Base-by-base conservation (phyloP, 2,888 invertebrate species). In the Acronicta psi region DNA sequence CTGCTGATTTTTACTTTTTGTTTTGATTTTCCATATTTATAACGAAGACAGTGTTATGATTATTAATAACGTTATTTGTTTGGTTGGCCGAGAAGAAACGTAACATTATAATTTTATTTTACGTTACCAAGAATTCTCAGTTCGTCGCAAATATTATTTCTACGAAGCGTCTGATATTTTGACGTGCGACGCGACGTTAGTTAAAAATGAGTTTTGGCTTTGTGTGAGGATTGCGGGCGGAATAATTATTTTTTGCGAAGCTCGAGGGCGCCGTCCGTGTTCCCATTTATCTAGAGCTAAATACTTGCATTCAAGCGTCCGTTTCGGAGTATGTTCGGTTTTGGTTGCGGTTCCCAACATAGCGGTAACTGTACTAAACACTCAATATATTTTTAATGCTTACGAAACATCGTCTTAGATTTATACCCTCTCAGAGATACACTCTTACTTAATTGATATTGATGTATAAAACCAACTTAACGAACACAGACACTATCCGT, bases 181-280 rank as follows among this genome's bases (percentile, higher is more conserved):
- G 81, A 77, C 75, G 71, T 69, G 74, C 72, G 75, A 81, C 79
- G 74, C 72, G 75, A 81, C 79, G 78, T 81, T 80, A 77, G 80
- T 80, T 81, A 80, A 85, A 85, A 83, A 82, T 83, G 81, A 78
- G 77, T 84, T 85, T 82, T 77, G 80, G 80, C 84, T 84, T 84
- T 84, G 83, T 82, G 80, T 77, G 79, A 74, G 80, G 75, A 80
- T 77, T 83, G 84, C 80, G 82, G 77, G 77, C 76, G 75, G 81
- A 82, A 85, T 85, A 85, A 86, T 87, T 85, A 83, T 86, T 87
- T 87, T 87, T 87, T 85, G 78, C 77, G 68, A 73, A 70, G 79
- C 80, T 72, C 69, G 81, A 68, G 75, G 77, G 77, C 77, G 77
- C 60, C 73, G 77, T 77, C 77, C 79, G 78, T 82, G 81, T 83